These are phyloP conservation scores for Unio delphinus DNA, from an alignment of 2,888 invertebrate species.

Conservation along the genomic window DNA sequence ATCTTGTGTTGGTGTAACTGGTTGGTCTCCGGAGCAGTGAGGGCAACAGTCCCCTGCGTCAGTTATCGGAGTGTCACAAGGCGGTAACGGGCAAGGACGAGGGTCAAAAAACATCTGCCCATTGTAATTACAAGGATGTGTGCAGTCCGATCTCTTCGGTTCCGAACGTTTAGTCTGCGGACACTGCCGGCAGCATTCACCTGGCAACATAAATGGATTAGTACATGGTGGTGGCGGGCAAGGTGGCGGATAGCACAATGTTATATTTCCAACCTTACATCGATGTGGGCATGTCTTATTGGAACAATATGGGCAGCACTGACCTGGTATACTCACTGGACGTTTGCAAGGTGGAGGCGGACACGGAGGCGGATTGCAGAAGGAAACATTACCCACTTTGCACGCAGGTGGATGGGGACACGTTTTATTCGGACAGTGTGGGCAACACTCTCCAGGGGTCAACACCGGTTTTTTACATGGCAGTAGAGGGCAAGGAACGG, in stretches of 20 bases:
- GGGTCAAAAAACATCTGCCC: no score
- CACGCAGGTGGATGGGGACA: no score
- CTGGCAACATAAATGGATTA: constrained; percentile 8
- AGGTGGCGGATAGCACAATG: constrained; percentile 16
- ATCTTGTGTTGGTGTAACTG: no score
- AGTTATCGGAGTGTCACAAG: no score
- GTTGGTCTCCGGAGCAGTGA: no score
- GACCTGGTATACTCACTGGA: constrained; percentile 16
- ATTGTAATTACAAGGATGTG: no score
- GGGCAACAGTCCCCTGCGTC: no score
- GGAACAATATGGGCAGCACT: constrained; percentile 24
- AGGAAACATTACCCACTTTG: no score
- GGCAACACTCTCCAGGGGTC: constrained; percentile 20
- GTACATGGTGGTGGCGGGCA: constrained; percentile 21
- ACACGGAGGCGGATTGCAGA: constrained; percentile 20
- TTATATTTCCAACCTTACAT: constrained; percentile 19
- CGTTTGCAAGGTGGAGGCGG: constrained; percentile 15
- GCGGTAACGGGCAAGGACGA: no score
- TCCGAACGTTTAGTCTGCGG: background rate
- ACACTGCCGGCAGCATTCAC: constrained; percentile 18
- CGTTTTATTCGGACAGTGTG: constrained; percentile 14
- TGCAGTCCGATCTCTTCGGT: no score
- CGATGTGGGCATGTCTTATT: constrained; percentile 12
- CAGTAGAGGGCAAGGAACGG: constrained; percentile 20
- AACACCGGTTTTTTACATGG: constrained; percentile 16